A percentile compares a stretch with the other conserved stretches of the same genome.
Conservation (phyloP, 2,888 invertebrate genomes). For the Diloba caeruleocephala region DNA sequence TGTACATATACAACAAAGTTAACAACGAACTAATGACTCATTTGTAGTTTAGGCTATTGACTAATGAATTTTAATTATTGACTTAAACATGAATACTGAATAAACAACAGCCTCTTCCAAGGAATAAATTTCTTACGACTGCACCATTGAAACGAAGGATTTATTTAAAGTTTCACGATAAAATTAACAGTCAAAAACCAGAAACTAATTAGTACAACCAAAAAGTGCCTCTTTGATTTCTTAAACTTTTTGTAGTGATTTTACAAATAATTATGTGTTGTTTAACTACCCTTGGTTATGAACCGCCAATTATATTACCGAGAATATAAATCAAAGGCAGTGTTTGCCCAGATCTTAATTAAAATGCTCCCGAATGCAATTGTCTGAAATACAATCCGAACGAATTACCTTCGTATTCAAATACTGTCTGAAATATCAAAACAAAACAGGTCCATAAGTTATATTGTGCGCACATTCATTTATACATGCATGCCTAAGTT, state of each 20-base stretch:
- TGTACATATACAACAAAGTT: conserved; percentile 44
- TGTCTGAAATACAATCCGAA: conserved; percentile 53
- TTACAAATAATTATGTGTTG: conserved; percentile 56
- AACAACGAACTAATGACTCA: conserved; percentile 47
- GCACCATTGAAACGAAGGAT: conserved; percentile 52
- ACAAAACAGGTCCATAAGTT: conserved; percentile 7
- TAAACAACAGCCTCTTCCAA: conserved; percentile 58
- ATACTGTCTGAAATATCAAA: conserved; percentile 17
- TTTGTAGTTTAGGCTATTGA: conserved; percentile 53
- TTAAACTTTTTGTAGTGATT: conserved; percentile 39
- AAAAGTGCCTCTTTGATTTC: conserved; percentile 36
- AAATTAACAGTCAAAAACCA: conserved; percentile 50
- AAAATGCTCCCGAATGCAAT: conserved; percentile 57
- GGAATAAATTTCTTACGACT: conserved; percentile 61
- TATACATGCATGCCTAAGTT: conserved; percentile 2
- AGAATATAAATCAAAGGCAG: conserved; percentile 60
- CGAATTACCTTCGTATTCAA: conserved; percentile 52
- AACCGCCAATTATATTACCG: conserved; percentile 60
- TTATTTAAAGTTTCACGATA: conserved; percentile 60
- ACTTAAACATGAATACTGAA: conserved; percentile 58
- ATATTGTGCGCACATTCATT: conserved; percentile 9
- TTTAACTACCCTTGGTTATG: conserved; percentile 53
- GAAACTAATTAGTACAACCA: conserved; percentile 61
- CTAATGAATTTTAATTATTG: conserved; percentile 70
- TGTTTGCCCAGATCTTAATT: conserved; percentile 63